These are phyloP conservation scores for Thunnus thynnus DNA, from an alignment of 2,113 vertebrate species.

Conservation along the genomic window DNA sequence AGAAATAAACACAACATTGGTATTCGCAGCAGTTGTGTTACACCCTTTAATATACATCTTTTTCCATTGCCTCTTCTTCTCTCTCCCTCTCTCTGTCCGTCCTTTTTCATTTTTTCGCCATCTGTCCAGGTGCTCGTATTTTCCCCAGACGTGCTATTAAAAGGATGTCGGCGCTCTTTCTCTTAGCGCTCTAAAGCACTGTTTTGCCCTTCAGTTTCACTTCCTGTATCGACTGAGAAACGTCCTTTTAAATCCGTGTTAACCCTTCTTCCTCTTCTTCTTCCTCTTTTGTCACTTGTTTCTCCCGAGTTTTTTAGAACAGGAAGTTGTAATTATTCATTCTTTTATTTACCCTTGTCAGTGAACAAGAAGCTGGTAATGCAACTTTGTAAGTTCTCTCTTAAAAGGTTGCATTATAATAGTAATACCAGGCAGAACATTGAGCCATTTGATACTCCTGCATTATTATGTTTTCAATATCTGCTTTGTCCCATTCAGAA, in stretches of 20 bases:
- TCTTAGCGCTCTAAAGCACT: neutral
- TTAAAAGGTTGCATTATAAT: too few species aligned
- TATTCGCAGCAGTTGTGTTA: slow-evolving; percentile 30
- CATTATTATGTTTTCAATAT: too few species aligned
- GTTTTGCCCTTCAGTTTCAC: slow-evolving; percentile 17
- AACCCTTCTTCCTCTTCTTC: neutral
- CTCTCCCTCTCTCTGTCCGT: neutral
- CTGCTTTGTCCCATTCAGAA: neutral
- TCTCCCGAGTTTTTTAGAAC: neutral
- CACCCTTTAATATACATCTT: slow-evolving; percentile 13
- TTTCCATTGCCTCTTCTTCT: neutral
- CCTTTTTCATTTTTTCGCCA: slow-evolving; percentile 18
- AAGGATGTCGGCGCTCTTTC: slow-evolving; percentile 3
- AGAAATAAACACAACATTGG: slow-evolving; percentile 5
- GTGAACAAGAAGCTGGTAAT: too few species aligned
- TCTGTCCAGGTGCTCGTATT: slow-evolving; percentile 26
- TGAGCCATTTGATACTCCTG: too few species aligned
- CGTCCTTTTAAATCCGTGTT: neutral
- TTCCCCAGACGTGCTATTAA: slow-evolving; percentile 42
- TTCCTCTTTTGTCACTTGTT: neutral
- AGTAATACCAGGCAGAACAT: neutral
- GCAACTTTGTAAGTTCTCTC: too few species aligned
- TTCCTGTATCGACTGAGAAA: slow-evolving; percentile 17
- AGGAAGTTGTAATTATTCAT: too few species aligned
- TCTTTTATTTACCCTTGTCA: too few species aligned